Evolutionary conservation across 2,888 invertebrate genomes (phyloP), one percentile per base, ranked within the genome.

Genomic region (Cynaeus angustus): DNA sequence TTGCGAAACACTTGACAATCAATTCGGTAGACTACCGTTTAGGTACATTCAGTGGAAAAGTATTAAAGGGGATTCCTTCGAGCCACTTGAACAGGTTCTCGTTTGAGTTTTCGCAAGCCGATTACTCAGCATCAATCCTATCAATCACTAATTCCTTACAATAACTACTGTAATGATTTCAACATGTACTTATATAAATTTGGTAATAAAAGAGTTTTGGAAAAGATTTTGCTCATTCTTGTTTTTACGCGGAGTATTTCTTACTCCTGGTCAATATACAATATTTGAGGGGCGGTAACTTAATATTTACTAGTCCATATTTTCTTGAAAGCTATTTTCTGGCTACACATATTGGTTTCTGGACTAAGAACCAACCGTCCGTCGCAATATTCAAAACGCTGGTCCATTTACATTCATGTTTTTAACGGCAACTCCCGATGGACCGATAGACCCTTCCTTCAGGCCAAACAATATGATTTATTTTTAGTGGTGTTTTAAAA

Each of bases 291-390:
- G 82, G 81, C 78, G 80, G 78, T 75, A 80, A 79, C 81, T 77
- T 74, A 75, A 79, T 80, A 78, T 77, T 79, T 80, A 79, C 80
- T 78, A 76, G 79, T 82, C 83, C 83, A 84, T 84, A 84, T 84
- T 84, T 84, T 83, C 79, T 81, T 81, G 79, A 82, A 84, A 83
- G 82, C 83, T 81, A 83, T 83, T 84, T 83, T 78, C 80, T 65
- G 65, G 76, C 75, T 76, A 80, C 83, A 83, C 84, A 84, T 84
- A 84, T 84, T 84, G 83, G 82, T 75, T 81, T 76, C 77, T 79
- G 79, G 78, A 75, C 75, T 70, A 70, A 74, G 73, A 73, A 73
- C 70, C 72, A 73, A 75, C 74, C 74, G 73, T 73, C 75, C 76
- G 77, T 72, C 70, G 73, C 79, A 77, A 79, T 80, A 81, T 83